Conservation (phyloP, 2,113 vertebrate species). For the Centropristis striata region DNA sequence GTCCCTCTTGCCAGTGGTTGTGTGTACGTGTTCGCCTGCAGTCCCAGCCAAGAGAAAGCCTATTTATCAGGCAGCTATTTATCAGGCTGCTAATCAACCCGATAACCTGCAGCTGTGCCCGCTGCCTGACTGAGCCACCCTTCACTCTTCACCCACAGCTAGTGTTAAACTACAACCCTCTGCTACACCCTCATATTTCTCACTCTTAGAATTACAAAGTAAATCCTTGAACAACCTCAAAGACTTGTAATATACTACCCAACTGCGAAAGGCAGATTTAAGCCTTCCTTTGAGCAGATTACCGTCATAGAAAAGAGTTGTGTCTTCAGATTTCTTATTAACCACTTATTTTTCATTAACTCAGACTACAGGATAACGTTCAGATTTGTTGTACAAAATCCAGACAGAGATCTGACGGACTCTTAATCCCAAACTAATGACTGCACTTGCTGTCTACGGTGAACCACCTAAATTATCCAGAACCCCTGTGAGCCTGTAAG, state of each 20-base stretch:
- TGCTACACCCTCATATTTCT: conserved; percentile 22
- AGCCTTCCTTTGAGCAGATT: conserved; percentile 24
- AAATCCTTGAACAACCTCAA: conserved; percentile 34
- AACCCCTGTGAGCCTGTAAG: neutral
- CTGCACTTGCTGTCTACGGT: neutral
- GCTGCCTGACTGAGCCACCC: conserved; percentile 52
- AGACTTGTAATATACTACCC: conserved; percentile 19
- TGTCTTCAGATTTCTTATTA: conserved; percentile 14
- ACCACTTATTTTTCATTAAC: neutral
- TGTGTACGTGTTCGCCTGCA: conserved; percentile 9
- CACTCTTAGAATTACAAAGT: conserved; percentile 25
- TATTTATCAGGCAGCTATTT: conserved; percentile 62
- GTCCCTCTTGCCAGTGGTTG: neutral
- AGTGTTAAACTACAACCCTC: conserved; percentile 25
- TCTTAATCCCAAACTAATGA: neutral
- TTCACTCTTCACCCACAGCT: conserved; percentile 34
- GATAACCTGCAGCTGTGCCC: conserved; percentile 69
- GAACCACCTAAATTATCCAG: neutral
- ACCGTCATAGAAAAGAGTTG: neutral
- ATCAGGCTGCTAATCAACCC: conserved; percentile 73
- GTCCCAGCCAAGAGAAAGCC: conserved; percentile 25
- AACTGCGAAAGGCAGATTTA: conserved; percentile 23
- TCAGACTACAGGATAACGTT: neutral
- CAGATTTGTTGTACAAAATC: neutral
- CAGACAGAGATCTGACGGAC: neutral